Percentiles rank a stretch among this genome's conserved stretches.
phyloP scores from a whole-genome alignment of 2,888 invertebrate genomes.

The Meteorus cinctellus region DNA sequence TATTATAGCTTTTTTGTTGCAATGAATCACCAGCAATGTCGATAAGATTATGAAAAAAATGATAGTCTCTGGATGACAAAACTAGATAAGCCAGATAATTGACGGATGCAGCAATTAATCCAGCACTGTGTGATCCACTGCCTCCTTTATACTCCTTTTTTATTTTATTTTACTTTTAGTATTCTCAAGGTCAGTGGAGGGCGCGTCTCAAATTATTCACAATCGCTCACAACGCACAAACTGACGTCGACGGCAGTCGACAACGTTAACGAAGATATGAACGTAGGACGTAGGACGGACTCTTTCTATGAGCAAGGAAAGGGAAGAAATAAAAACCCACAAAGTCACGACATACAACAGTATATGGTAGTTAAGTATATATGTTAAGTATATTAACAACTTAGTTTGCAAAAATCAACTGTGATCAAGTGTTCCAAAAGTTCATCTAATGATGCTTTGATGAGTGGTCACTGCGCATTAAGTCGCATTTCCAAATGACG shows the following conservation, averaged over 20 bases:
- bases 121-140: conserved; percentile 58
- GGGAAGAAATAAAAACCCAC: conserved; percentile 30
- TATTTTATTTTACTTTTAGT: background rate
- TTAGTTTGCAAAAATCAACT: background rate
- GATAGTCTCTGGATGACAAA: background rate
- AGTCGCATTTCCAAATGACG: background rate
- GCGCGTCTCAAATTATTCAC: conserved; percentile 56
- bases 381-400: conserved; percentile 9
- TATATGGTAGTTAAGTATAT: background rate
- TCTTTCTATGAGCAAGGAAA: conserved; percentile 29
- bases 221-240: conserved; percentile 22
- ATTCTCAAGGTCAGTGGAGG: conserved; percentile 62
- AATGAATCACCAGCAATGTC: background rate
- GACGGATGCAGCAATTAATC: conserved; percentile 47
- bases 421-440: background rate
- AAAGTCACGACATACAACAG: background rate
- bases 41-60: background rate
- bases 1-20: background rate
- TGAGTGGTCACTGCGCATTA: background rate
- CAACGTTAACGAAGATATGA: background rate
- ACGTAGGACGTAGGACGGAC: conserved; percentile 34
- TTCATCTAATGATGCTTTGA: conserved; percentile 1
- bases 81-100: conserved; percentile 16
- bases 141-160: conserved; percentile 43
- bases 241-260: conserved; percentile 22